These are phyloP conservation scores for Troides helena DNA, from an alignment of 2,888 invertebrate genomes.

Conservation along the genomic window DNA sequence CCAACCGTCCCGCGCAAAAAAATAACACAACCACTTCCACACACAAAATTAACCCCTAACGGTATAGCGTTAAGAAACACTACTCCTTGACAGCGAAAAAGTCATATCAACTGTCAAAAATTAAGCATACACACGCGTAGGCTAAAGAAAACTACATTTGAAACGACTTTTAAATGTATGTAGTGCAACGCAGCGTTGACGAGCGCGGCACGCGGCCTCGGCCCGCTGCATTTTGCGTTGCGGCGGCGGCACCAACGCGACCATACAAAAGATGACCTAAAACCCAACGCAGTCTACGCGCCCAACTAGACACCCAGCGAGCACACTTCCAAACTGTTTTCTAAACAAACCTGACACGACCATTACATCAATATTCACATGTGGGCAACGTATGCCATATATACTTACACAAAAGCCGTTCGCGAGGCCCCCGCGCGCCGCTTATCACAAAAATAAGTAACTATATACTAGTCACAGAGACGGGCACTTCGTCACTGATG, in stretches of 20 bases:
- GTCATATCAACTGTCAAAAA: conserved; percentile 81
- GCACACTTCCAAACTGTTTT: conserved; percentile 66
- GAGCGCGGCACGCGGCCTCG: conserved; percentile 75
- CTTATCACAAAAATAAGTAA: conserved; percentile 81
- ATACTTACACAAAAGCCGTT: conserved; percentile 74
- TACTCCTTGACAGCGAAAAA: conserved; percentile 55
- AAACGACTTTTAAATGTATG: conserved; percentile 69
- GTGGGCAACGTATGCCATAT: conserved; percentile 52
- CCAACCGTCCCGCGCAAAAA: conserved; percentile 69
- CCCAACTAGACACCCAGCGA: conserved; percentile 50
- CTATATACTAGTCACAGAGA: conserved; percentile 77
- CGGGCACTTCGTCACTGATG: conserved; percentile 74
- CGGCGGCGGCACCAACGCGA: conserved; percentile 68
- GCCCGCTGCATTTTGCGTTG: conserved; percentile 75
- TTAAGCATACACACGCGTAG: conserved; percentile 75
- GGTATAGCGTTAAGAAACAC: conserved; percentile 54
- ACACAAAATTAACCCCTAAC: conserved; percentile 67
- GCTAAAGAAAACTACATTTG: conserved; percentile 72
- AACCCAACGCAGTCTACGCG: conserved; percentile 71
- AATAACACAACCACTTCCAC: conserved; percentile 58
- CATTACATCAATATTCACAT: conserved; percentile 48
- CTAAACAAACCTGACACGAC: conserved; percentile 66
- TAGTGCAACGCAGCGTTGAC: conserved; percentile 66
- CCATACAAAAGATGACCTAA: conserved; percentile 79
- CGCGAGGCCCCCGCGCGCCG: conserved; percentile 74